Percentiles rank a stretch among this genome's conserved stretches.
Conservation (phyloP, 2,113 vertebrate species). For the Harpagus bidentatus region DNA sequence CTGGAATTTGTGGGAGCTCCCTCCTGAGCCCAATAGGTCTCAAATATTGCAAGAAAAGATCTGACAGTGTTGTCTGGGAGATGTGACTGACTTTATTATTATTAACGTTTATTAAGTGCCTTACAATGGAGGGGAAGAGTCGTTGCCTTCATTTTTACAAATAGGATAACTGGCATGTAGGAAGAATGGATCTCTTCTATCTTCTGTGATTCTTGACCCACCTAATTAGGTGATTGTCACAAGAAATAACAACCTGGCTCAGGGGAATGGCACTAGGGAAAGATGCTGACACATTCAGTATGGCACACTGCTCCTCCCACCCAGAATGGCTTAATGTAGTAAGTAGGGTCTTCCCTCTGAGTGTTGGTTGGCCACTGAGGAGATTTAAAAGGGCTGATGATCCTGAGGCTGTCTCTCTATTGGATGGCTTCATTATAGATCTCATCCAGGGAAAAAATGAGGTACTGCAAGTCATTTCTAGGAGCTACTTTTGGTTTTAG, state of each 20-base stretch:
- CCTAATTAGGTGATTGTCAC: conserved; percentile 25
- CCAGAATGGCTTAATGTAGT: neutral
- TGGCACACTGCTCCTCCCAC: neutral
- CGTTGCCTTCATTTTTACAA: conserved; percentile 5
- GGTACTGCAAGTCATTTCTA: neutral
- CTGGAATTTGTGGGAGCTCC: neutral
- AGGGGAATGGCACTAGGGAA: neutral
- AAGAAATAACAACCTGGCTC: conserved; percentile 15
- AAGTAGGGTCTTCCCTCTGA: neutral
- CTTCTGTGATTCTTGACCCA: conserved; percentile 36
- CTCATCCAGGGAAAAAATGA: neutral
- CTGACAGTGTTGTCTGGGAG: neutral
- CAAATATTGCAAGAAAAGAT: neutral
- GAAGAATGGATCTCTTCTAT: neutral
- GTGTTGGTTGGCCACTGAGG: neutral
- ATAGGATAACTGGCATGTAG: neutral
- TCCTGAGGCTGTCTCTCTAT: neutral
- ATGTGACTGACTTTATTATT: neutral
- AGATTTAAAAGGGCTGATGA: neutral
- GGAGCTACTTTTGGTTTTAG: neutral
- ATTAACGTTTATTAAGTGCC: conserved; percentile 30
- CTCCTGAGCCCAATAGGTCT: neutral
- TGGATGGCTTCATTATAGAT: neutral
- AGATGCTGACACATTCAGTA: neutral
- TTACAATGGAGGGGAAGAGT: neutral